Percentiles rank a stretch among this genome's conserved stretches.
Evolutionary conservation across 1,140 invertebrate species (phyloP).

Genomic region (Carposina sasakii): DNA sequence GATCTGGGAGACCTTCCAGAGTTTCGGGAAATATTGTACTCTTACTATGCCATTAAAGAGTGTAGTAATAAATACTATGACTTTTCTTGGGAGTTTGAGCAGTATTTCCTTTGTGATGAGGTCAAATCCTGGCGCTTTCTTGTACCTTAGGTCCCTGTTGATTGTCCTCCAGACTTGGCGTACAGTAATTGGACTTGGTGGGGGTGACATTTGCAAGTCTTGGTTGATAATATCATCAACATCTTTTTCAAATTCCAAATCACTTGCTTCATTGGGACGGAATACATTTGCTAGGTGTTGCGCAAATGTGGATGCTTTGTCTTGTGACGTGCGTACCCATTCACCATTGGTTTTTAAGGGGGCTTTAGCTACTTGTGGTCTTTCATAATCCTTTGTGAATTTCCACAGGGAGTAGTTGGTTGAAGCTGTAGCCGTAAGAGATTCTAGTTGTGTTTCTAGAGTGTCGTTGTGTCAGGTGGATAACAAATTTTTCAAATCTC

Average conservation of each 20-base stretch:
- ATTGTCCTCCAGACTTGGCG: background rate
- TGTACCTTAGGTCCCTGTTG: background rate
- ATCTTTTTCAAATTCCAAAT: background rate
- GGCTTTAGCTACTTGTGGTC: background rate
- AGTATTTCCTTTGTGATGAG: background rate
- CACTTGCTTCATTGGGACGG: background rate
- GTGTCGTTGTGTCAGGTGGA: conserved; percentile 1
- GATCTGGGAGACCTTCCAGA: conserved; percentile 2
- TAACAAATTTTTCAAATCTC: conserved; percentile 1
- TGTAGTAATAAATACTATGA: background rate
- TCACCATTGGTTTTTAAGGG: background rate
- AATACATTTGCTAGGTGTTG: background rate
- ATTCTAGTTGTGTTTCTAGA: background rate
- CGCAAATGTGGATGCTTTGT: background rate
- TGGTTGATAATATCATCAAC: conserved; percentile 1
- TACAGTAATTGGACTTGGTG: background rate
- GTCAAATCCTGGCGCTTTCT: conserved; percentile 1
- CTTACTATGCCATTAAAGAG: background rate
- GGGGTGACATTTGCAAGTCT: background rate
- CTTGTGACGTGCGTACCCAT: background rate
- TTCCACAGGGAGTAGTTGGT: conserved; percentile 4
- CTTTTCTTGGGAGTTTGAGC: background rate
- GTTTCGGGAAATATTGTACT: background rate
- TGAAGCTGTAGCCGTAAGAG: background rate
- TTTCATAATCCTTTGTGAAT: background rate